Base-by-base conservation (phyloP, 2,113 vertebrate genomes). In the Cryptomyrus ogoouensis region DNA sequence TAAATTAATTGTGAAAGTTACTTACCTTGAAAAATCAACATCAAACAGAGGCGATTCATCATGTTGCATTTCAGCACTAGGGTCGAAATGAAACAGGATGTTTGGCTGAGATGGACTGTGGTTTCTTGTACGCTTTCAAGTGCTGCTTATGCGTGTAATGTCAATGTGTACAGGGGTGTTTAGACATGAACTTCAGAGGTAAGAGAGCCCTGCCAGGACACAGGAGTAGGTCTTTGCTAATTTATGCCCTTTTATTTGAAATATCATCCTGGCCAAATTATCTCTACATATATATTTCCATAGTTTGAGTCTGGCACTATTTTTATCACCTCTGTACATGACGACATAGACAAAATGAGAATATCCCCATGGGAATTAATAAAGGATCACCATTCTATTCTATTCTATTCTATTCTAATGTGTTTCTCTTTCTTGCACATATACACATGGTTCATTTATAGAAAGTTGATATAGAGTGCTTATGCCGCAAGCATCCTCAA, bases 21-120 rank as follows among this genome's bases (percentile, higher is more conserved):
- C 94, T 94, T 83, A 95, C 95, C 92, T 10, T 91, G 91, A 70
- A 93, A 88, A 9, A 94, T 46, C 47, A 93, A 84, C 85, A 92
- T 5, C 5, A 95, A 24, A 88, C 39, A 91, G 2, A 93, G 8
- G 0, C 31, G 35, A 90, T 83, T 93, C 94, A 95, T 95, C 13
- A 31, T 93, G 90, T 8, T 9, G 13, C 3, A 52, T 53, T 17
- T 50, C 53, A 44, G 19, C 24, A 2, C 13, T 1, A 13, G 62
- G 52, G 10, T 13, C 35, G 50, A 3, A 44, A 2, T 56, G 2
- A 89, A 49, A 92, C 91, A 92, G 91, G 92, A 93, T 92, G 91
- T 89, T 42, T 9, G n/a, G 19, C 5, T 44, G 39, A 70, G 5
- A 12, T 91, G 90, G 92, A 93, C 92, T 91, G 92, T 92, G 91